Evolutionary conservation across 2,797 vertebrate genomes (phyloP), one percentile per base, ranked within the genome.

Genomic region (Malurus leucopterus): DNA sequence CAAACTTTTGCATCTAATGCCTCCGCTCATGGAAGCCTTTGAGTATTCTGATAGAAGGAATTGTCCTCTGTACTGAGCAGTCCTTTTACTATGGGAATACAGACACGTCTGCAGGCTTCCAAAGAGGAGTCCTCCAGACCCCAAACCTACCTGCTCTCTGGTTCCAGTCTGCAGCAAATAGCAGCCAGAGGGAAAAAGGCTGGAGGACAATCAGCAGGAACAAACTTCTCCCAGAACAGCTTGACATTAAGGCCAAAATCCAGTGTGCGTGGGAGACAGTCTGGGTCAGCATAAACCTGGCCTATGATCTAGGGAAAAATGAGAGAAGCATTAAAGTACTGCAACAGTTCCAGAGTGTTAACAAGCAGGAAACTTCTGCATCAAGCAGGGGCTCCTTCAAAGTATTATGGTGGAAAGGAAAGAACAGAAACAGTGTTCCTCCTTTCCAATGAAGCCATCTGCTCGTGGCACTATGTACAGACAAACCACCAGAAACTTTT

Each of bases 201-300:
- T 59, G 98, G 97, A 46, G 99, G 98, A 94, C 99, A 99, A 91
- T 99, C 99, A 50, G 98, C 97, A 65, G 99, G 98, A 77, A 99
- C 98, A 96, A 99, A 99, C 95, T 99, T 99, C 96, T 99, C 98
- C 96, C 98, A 98, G 96, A 99, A 99, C 92, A 99, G 98, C 65
- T 96, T 98, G 89, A 99, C 98, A 38, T 99, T 99, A 92, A 99
- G 98, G 80, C 99, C 99, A 89, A 99, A 99, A 96, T 99, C 99
- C 95, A 98, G 96, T 84, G 98, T 99, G 93, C 99, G 98, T 58
- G 99, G 99, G 55, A 99, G 98, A 95, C 99, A 99, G 92, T 99
- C 99, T 0, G 99, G 99, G 94, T 99, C 99, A 17, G 99, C 99
- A 43, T 98, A 98, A 55, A 99, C 99, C 93, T 99, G 99, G 34